Evolutionary conservation across 2,888 invertebrate genomes (phyloP).

Genomic region (Tortrix viridana): DNA sequence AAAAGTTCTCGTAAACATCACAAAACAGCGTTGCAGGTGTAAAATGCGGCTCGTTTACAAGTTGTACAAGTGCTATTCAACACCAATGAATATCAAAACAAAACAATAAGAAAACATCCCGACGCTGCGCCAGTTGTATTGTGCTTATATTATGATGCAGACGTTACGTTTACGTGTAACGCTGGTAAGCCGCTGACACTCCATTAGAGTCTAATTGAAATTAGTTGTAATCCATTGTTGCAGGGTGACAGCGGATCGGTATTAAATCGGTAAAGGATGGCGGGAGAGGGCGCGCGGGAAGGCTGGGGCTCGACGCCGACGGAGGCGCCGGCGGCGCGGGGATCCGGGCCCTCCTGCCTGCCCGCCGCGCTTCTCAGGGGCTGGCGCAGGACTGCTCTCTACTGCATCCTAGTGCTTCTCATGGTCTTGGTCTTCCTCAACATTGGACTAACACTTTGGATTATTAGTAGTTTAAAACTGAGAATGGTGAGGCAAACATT

Average conservation of each 20-base stretch:
- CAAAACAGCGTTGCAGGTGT: constrained; percentile 3
- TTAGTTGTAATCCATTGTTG: constrained; percentile 57
- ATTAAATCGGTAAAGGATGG: constrained; percentile 44
- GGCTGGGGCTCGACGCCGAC: constrained; percentile 79
- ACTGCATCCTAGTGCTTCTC: constrained; percentile 92
- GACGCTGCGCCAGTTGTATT: neutral
- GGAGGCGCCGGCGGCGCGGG: constrained; percentile 59
- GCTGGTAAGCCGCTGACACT: constrained; percentile 34
- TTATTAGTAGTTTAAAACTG: constrained; percentile 96
- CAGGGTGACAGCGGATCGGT: constrained; percentile 51
- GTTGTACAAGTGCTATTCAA: neutral
- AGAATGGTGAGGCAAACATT: constrained; percentile 89
- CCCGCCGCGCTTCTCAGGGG: constrained; percentile 80
- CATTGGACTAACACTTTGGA: constrained; percentile 97
- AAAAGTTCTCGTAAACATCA: neutral
- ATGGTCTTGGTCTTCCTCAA: constrained; percentile 95
- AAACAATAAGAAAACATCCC: neutral
- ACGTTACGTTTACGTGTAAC: neutral
- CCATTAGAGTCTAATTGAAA: constrained; percentile 51
- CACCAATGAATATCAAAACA: neutral
- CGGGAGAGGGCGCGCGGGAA: constrained; percentile 56
- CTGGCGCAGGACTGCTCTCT: constrained; percentile 97
- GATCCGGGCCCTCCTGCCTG: constrained; percentile 53
- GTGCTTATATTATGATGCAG: neutral
- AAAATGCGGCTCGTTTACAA: neutral